A percentile compares a stretch with the other conserved stretches of the same genome.
Evolutionary conservation across 2,113 vertebrate genomes (phyloP).

Genomic region (Thunnus thynnus): DNA sequence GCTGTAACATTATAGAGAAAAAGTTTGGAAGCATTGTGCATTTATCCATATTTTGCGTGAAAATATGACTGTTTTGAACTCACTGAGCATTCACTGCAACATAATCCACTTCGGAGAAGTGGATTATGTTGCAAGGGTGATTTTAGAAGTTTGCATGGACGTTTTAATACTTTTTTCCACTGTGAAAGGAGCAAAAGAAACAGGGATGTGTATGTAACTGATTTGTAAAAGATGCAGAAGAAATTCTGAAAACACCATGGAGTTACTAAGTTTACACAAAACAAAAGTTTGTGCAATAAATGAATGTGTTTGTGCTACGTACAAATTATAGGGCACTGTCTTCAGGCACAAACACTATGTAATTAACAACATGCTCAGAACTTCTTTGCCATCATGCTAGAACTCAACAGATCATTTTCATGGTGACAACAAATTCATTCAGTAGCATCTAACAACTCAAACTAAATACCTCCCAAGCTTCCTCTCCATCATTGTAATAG

Average conservation of each 20-base stretch:
- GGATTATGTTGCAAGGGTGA: slow-evolving; percentile 22
- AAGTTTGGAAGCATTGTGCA: slow-evolving; percentile 13
- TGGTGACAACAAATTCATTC: slow-evolving; percentile 23
- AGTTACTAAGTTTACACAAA: background rate
- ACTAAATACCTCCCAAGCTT: slow-evolving; percentile 49
- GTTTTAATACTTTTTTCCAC: slow-evolving; percentile 18
- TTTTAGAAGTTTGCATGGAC: background rate
- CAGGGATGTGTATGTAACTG: background rate
- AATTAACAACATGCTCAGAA: background rate
- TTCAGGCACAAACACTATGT: background rate
- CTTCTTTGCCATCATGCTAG: background rate
- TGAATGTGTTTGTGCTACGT: background rate
- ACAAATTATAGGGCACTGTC: background rate
- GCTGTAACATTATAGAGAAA: slow-evolving; percentile 40
- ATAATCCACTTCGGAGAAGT: background rate
- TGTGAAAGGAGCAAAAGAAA: slow-evolving; percentile 19
- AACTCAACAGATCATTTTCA: slow-evolving; percentile 31
- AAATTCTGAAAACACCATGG: background rate
- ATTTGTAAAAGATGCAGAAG: slow-evolving; percentile 11
- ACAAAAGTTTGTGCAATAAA: background rate
- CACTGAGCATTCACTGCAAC: background rate
- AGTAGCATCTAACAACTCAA: slow-evolving; percentile 26
- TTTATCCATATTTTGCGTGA: slow-evolving; percentile 37
- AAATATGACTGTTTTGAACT: slow-evolving; percentile 22
- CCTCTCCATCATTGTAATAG: slow-evolving; percentile 33